Percentiles rank a stretch among this genome's conserved stretches.
Evolutionary conservation across 2,888 invertebrate genomes (phyloP).

Genomic region (Catocala sponsa): DNA sequence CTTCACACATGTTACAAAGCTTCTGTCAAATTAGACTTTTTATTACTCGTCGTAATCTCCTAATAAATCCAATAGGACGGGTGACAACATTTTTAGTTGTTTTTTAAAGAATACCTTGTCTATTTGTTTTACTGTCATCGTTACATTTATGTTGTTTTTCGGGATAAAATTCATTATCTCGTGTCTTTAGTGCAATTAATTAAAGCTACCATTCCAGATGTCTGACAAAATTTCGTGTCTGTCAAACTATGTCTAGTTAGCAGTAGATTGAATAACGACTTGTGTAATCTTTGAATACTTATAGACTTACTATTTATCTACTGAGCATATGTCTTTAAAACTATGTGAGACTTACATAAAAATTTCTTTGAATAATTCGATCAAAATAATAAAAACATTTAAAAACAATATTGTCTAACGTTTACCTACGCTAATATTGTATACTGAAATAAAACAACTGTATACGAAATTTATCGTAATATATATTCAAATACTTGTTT

Average conservation of each 20-base stretch:
- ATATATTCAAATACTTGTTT: no score
- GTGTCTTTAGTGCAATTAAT: neutral
- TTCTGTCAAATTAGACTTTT: constrained; percentile 72
- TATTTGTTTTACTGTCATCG: constrained; percentile 50
- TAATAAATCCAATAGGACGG: constrained; percentile 64
- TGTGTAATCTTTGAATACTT: no score
- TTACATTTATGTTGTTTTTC: constrained; percentile 16
- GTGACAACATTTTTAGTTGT: constrained; percentile 42
- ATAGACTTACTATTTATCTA: no score
- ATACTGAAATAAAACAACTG: no score
- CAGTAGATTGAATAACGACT: neutral
- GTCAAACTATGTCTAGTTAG: neutral
- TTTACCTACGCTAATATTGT: no score
- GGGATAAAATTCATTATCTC: constrained; percentile 11
- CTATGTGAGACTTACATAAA: no score
- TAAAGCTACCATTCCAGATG: neutral
- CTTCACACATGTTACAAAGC: constrained; percentile 70
- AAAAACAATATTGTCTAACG: no score
- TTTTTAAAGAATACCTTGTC: constrained; percentile 25
- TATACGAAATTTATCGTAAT: no score
- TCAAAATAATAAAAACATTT: no score
- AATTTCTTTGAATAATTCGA: no score
- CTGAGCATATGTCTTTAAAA: no score
- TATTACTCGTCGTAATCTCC: constrained; percentile 71
- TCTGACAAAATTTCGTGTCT: neutral